A percentile compares a stretch with the other conserved stretches of the same genome.
Evolutionary conservation across 2,888 invertebrate species (phyloP).

Genomic region (Anthoptus insignis): DNA sequence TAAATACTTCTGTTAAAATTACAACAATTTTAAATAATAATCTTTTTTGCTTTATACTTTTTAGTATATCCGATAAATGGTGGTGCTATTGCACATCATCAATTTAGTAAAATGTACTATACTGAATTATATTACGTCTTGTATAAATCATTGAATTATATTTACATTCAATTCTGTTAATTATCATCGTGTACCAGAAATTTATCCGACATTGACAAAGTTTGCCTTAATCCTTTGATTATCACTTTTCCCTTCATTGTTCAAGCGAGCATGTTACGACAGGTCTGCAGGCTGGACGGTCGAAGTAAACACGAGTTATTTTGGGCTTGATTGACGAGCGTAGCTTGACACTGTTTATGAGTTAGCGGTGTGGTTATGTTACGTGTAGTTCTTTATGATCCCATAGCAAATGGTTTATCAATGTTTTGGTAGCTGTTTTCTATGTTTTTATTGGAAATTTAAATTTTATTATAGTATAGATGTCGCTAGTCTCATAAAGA

Average conservation of each 20-base stretch:
- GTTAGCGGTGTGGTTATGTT: slow-evolving; percentile 38
- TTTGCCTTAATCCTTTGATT: slow-evolving; percentile 23
- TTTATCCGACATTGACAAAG: slow-evolving; percentile 5
- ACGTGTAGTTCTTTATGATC: slow-evolving; percentile 11
- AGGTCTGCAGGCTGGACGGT: slow-evolving; percentile 44
- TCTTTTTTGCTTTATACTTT: too few species aligned
- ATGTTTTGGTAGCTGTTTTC: slow-evolving; percentile 2
- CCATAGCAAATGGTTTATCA: background rate
- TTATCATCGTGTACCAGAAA: too few species aligned
- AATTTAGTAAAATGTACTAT: too few species aligned
- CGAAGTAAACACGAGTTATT: slow-evolving; percentile 69
- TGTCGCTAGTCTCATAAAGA: too few species aligned
- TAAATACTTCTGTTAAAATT: too few species aligned
- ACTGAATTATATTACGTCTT: too few species aligned
- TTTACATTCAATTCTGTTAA: too few species aligned
- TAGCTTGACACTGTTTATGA: slow-evolving; percentile 62
- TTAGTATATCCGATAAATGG: too few species aligned
- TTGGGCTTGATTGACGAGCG: slow-evolving; percentile 68
- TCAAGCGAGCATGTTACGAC: slow-evolving; percentile 52
- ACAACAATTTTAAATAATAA: too few species aligned
- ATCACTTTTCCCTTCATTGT: slow-evolving; percentile 41
- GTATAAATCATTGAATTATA: too few species aligned
- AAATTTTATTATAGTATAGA: too few species aligned
- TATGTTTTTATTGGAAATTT: slow-evolving; percentile 1
- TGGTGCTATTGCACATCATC: too few species aligned